These are phyloP conservation scores for Acleris laterana DNA, from an alignment of 2,888 invertebrate genomes.

Conservation along the genomic window DNA sequence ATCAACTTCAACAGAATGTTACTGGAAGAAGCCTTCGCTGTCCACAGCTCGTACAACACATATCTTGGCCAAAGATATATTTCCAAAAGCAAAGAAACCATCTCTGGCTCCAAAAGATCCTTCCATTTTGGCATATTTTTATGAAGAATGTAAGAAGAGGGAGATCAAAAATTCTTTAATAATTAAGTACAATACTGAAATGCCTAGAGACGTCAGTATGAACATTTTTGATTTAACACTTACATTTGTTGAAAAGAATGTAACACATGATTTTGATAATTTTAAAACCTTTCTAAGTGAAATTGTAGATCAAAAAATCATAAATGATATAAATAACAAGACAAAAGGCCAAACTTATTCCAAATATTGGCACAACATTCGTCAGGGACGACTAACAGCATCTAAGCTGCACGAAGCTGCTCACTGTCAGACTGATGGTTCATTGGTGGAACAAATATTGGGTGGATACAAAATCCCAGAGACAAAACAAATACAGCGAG, in stretches of 20 bases:
- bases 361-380: constrained; percentile 7
- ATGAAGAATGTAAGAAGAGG: constrained; percentile 8
- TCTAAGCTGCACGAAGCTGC: constrained; percentile 24
- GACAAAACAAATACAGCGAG: constrained; percentile 6
- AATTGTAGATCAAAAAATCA: background rate
- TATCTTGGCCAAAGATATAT: constrained; percentile 4
- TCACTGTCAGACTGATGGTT: constrained; percentile 26
- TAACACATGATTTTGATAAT: background rate
- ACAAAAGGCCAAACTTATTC: constrained; percentile 1
- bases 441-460: constrained; percentile 27
- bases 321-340: constrained; percentile 1
- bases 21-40: constrained; percentile 21
- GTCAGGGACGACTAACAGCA: constrained; percentile 24
- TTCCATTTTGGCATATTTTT: constrained; percentile 2
- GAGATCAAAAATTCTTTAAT: constrained; percentile 2
- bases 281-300: background rate
- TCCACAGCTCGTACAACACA: background rate
- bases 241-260: constrained; percentile 3
- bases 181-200: constrained; percentile 9
- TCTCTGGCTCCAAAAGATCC: constrained; percentile 10
- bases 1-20: constrained; percentile 13
- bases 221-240: constrained; percentile 3
- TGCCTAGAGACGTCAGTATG: background rate
- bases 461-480: constrained; percentile 27
- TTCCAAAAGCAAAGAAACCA: constrained; percentile 13